phyloP scores from a whole-genome alignment of 2,113 vertebrate genomes.

The Craseonycteris thonglongyai region DNA sequence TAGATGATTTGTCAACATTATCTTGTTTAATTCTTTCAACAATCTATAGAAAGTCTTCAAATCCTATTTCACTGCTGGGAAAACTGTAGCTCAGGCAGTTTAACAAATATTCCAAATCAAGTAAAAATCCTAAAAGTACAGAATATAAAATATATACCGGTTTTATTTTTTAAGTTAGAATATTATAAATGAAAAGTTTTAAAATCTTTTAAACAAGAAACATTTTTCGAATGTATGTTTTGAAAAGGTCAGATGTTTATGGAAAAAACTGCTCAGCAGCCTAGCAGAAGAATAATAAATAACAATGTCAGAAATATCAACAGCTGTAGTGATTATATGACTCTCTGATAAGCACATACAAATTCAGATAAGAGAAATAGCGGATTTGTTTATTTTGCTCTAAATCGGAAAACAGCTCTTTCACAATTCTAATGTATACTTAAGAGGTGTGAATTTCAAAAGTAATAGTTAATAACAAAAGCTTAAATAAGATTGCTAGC shows the following conservation, averaged over 20 bases:
- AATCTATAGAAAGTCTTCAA: not conserved
- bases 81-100: not conserved
- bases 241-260: not conserved
- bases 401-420: not conserved
- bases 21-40: not conserved
- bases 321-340: not conserved
- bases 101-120: not conserved
- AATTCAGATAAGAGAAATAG: not conserved
- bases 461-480: not conserved
- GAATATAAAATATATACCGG: not conserved
- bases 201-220: not conserved
- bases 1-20: not conserved
- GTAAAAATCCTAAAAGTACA: not conserved
- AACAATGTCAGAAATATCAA: not conserved
- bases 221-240: not conserved
- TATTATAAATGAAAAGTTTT: not conserved
- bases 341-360: not conserved
- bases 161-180: not conserved
- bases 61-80: not conserved
- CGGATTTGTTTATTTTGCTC: not conserved
- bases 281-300: not conserved
- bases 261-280: not conserved
- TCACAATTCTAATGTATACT: not conserved
- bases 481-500: not conserved
- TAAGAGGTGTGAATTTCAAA: not conserved